phyloP scores from a whole-genome alignment of 2,797 vertebrate species.

The Cossypha dichroa region DNA sequence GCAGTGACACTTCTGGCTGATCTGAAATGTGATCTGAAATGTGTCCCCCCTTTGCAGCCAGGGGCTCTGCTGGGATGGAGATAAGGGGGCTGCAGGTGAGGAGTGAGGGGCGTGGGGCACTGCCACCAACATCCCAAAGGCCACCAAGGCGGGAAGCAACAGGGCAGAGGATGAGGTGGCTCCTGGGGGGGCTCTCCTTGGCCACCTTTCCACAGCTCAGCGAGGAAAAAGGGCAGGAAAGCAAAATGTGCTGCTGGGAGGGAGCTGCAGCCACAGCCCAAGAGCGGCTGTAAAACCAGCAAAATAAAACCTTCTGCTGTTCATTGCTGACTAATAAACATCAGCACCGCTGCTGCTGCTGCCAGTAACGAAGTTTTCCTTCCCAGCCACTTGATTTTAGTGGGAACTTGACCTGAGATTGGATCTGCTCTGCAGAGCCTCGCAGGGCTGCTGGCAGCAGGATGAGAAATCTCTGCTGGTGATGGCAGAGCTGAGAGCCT shows the following conservation, averaged over 20 bases:
- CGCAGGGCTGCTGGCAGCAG: accelerated
- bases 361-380: background rate
- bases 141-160: background rate
- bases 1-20: background rate
- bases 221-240: background rate
- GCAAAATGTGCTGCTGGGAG: background rate
- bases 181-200: background rate
- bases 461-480: background rate
- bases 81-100: background rate
- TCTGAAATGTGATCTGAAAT: background rate
- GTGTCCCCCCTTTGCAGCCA: background rate
- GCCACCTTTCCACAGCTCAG: background rate
- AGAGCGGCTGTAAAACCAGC: background rate
- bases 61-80: background rate
- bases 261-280: background rate
- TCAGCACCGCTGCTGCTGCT: background rate
- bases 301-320: background rate
- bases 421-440: background rate
- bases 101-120: accelerated
- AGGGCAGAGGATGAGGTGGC: background rate
- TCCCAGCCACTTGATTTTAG: constrained; percentile 38
- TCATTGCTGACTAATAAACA: background rate
- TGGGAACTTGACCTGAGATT: background rate
- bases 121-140: background rate
- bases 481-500: background rate